Base-by-base conservation (phyloP, 53 echinoderm and acorn worm species). In the Arbacia lixula region DNA sequence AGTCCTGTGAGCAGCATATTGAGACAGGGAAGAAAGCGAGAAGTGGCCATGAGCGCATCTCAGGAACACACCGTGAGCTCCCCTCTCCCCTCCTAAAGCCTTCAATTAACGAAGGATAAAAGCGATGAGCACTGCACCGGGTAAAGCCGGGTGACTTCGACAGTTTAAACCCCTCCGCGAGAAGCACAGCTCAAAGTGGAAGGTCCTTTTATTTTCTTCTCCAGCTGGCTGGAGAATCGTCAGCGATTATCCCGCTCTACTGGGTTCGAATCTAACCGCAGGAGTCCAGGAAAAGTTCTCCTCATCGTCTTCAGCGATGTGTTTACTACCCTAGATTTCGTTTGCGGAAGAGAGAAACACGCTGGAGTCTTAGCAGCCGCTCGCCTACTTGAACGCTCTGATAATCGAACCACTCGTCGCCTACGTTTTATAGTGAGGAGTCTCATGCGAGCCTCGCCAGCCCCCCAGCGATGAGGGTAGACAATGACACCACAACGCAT, bases 301-400 rank as follows among this genome's bases (percentile, higher is more conserved):
- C 52, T 29, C 52, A 2, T 71, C 49, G 3, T 5, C 36, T 0
- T 2, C 33, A 52, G 5, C 74, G 51, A 17, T 43, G 29, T 12
- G 12, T 46, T 17, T 12, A 33, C 32, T 32, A 8, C 4, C 53
- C 29, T 34, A 26, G 17, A 31, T 33, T 53, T 25, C 64, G 27
- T n/a, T n/a, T n/a, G n/a, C n/a, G n/a, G n/a, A n/a, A n/a, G n/a
- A n/a, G n/a, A n/a, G n/a, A n/a, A n/a, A n/a, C n/a, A n/a, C n/a
- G n/a, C n/a, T n/a, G n/a, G n/a, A n/a, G n/a, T n/a, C n/a, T 74
- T 24, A 5, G 30, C 0, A 33, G 17, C 35, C 34, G 12, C 10
- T 5, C 53, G 30, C 74, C 33, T 42, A 74, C 53, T 8, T 32
- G 74, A 51, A 52, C 53, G 74, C 51, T 74, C 53, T 74, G 74